phyloP scores from a whole-genome alignment of 1,140 invertebrate species.

The Phthorimaea operculella region DNA sequence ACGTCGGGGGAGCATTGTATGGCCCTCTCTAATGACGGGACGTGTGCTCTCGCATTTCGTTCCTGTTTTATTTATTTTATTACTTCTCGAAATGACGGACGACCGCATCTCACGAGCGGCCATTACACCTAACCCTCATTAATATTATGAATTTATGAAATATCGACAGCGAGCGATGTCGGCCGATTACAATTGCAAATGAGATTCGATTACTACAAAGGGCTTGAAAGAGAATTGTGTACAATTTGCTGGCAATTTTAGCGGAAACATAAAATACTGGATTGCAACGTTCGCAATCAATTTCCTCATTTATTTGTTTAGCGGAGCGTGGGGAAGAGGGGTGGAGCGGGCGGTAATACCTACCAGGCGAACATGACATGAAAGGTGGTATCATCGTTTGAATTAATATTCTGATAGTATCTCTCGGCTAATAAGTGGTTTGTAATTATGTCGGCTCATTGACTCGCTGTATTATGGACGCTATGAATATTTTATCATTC shows the following conservation, averaged over 20 bases:
- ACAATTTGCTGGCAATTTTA: not conserved
- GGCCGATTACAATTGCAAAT: conserved; percentile 2
- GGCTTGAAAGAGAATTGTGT: not conserved
- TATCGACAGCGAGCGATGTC: not conserved
- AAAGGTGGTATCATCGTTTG: conserved; percentile 19
- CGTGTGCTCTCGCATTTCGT: conserved; percentile 25
- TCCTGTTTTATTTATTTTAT: conserved; percentile 16
- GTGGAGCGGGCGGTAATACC: not conserved
- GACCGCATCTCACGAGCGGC: conserved; percentile 7
- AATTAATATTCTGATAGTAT: conserved; percentile 38
- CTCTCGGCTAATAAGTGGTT: conserved; percentile 30
- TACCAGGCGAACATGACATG: conserved; percentile 25
- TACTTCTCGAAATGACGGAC: conserved; percentile 28
- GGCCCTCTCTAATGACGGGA: conserved; percentile 22
- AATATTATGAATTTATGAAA: conserved; percentile 1
- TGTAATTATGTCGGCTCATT: conserved; percentile 40
- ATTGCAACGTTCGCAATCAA: not conserved
- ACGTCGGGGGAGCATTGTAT: conserved; percentile 35
- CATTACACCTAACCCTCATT: conserved; percentile 4
- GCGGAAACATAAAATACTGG: not conserved
- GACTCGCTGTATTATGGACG: conserved; percentile 28
- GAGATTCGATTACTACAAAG: not conserved
- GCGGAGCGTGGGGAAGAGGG: not conserved
- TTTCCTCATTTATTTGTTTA: not conserved
- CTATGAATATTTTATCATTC: conserved; percentile 45